Evolutionary conservation across 2,797 vertebrate genomes (phyloP), one percentile per base, ranked within the genome.

Genomic region (Heliangelus exortis): DNA sequence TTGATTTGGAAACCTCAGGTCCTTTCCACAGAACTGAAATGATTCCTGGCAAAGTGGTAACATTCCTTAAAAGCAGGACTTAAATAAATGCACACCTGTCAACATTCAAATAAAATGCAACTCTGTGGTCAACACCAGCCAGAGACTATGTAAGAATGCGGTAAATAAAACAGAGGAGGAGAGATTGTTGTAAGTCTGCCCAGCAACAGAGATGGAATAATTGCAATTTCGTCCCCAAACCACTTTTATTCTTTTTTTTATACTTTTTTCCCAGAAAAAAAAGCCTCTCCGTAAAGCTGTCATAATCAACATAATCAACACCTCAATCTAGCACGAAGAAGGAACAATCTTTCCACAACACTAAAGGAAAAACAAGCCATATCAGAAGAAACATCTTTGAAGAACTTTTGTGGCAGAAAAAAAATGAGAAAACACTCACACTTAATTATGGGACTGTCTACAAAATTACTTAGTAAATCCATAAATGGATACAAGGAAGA

Each of bases 21-120:
- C 57, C 33, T 83, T 93, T 87, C 89, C 75, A 89, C 47, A 74
- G 63, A 68, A 82, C 34, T 66, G 68, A 80, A 94, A 68, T 14
- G 61, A 87, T 93, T 75, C 63, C 84, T 94, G 90, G 89, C 90
- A 93, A 84, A 93, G 77, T 0, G 0, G 50, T 65, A 89, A 91
- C 90, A 93, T 94, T 95, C 90, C 90, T 93, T 93, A 93, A 74
- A 90, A 87, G 65, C 1, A 4, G 19, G 85, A 85, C 87, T 91
- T 91, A 94, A 94, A 92, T 96, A 93, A 95, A 80, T 58, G 58
- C 90, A 80, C 93, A 95, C 93, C 94, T 94, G 86, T 83, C 33
- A 8, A 85, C 81, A 61, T 74, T 82, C 93, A 87, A 93, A 95
- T 92, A 81, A 95, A 96, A 89, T 78, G 88, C 29, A 84, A 50